Base-by-base conservation (phyloP, 2,113 vertebrate species). In the Barbus barbus region DNA sequence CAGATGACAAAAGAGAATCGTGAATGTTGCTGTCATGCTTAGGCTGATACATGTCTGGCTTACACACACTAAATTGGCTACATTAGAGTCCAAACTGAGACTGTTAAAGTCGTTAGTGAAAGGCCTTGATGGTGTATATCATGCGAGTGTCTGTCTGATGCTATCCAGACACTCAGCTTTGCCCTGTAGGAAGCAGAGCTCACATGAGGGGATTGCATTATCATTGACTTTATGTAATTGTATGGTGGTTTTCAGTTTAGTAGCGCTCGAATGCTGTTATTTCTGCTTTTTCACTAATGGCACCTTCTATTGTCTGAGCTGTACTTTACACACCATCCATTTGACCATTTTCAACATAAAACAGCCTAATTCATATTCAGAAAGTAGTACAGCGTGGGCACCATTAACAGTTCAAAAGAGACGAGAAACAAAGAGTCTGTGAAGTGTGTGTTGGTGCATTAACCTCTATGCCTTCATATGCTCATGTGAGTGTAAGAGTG, bases 1-100 rank as follows among this genome's bases (percentile, higher is more conserved):
- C 44, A 63, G 44, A 24, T 33, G 31, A 81, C 72, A 83, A 84
- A 84, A 53, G 36, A 75, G 78, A 81, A 31, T 31, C 18, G 36
- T 44, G 41, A 81, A 31, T 31, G 61, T n/a, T 65, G 24, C 78
- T 46, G 78, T 48, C 78, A 51, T 82, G 63, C 38, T 53, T 65
- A 65, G 48, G 41, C 51, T 61, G 61, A 33, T 48, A 72, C 63
- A 44, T 31, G 36, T 82, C 79, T 60, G 48, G 33, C 73, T 81
- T 79, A 60, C 41, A 51, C 16, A 69, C 31, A 36, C 38, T 44
- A 44, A 14, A 44, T 38, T 5, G 36, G 38, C 33, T 69, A 9
- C 61, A 72, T 38, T n/a, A 41, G 12, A 83, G 67, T 28, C 58
- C 67, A 51, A 60, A 72, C 67, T 22, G 77, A 87, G 77, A 9